phyloP scores from a whole-genome alignment of 2,797 vertebrate genomes.

The Limosa lapponica region DNA sequence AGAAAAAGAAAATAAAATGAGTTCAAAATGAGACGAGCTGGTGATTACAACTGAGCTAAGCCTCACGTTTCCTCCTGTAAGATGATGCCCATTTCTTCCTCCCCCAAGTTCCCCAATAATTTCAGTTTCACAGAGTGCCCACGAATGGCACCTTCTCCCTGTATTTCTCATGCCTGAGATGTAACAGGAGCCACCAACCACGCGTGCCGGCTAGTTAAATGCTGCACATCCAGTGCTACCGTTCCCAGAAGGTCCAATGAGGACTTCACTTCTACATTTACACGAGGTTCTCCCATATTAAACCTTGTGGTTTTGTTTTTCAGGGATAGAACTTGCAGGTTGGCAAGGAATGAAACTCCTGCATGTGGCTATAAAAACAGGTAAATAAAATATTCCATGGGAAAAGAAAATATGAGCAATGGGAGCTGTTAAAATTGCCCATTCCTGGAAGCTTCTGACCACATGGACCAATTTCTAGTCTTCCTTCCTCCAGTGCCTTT shows the following conservation, averaged over 20 bases:
- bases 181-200: not conserved
- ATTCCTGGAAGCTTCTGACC: conserved; percentile 45
- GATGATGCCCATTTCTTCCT: not conserved
- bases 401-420: conserved; percentile 49
- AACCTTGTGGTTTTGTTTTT: not conserved
- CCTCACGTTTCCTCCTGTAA: not conserved
- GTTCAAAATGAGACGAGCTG: not conserved
- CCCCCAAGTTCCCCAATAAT: not conserved
- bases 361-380: not conserved
- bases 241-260: not conserved
- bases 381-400: conserved; percentile 28
- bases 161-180: not conserved
- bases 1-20: not conserved
- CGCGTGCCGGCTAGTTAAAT: accelerated
- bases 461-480: conserved; percentile 6
- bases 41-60: not conserved
- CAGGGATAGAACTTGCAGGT: not conserved
- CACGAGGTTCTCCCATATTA: not conserved
- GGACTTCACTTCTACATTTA: not conserved
- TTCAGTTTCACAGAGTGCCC: not conserved
- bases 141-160: not conserved
- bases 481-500: conserved; percentile 41
- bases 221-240: not conserved
- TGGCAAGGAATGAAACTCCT: not conserved
- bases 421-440: conserved; percentile 16